Conservation (phyloP, 1,140 invertebrate species). For the Zeugodacus cucurbitae region DNA sequence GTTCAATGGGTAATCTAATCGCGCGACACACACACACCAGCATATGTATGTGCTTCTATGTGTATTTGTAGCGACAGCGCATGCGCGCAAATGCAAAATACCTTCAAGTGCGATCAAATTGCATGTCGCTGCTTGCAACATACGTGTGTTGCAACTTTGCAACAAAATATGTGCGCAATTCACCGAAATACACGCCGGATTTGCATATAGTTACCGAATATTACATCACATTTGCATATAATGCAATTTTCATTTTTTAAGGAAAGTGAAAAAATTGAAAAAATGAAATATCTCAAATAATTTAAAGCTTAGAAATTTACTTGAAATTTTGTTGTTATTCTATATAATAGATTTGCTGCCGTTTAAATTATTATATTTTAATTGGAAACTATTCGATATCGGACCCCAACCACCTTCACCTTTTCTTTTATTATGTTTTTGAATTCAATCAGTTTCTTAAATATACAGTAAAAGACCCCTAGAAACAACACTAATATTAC, state of each 20-base stretch:
- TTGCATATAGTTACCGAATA: background rate
- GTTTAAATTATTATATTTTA: no score
- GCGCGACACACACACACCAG: background rate
- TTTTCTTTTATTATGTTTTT: no score
- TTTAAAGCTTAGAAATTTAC: no score
- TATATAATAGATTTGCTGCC: no score
- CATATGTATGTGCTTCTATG: background rate
- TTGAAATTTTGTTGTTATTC: no score
- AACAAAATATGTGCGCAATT: background rate
- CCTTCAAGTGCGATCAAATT: background rate
- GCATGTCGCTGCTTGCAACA: background rate
- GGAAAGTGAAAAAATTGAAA: background rate
- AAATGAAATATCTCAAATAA: no score
- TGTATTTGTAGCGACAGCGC: background rate
- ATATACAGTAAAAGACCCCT: no score
- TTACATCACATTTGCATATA: background rate
- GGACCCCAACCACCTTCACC: no score
- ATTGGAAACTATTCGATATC: no score
- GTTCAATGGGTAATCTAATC: slow-evolving; percentile 10
- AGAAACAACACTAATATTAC: no score
- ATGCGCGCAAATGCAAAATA: background rate
- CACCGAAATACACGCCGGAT: background rate
- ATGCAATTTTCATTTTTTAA: background rate
- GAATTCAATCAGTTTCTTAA: no score
- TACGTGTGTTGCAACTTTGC: background rate